Evolutionary conservation across 2,888 invertebrate species (phyloP).

Genomic region (Melinaea marsaeus): DNA sequence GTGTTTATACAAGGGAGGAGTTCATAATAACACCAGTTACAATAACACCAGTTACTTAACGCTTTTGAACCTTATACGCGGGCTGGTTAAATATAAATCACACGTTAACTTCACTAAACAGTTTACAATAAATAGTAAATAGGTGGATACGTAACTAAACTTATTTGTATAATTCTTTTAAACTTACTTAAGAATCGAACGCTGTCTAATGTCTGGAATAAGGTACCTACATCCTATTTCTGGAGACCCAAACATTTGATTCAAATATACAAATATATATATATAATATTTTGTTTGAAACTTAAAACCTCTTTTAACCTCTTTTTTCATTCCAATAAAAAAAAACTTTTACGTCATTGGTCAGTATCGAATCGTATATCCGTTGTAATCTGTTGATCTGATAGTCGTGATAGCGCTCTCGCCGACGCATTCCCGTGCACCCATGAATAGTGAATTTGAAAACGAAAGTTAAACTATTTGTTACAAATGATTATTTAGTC

Average conservation of each 20-base stretch:
- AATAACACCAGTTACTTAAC: slow-evolving; percentile 4
- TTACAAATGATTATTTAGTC: slow-evolving; percentile 13
- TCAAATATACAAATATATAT: too few species aligned
- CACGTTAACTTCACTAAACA: neutral
- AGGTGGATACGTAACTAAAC: neutral
- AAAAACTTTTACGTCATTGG: slow-evolving; percentile 37
- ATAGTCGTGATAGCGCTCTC: slow-evolving; percentile 36
- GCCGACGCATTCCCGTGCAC: slow-evolving; percentile 44
- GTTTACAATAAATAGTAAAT: neutral
- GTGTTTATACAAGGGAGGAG: neutral
- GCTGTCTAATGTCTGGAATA: too few species aligned
- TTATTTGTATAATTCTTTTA: too few species aligned
- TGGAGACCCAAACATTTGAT: too few species aligned
- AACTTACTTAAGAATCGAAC: too few species aligned
- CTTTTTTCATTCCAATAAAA: slow-evolving; percentile 8
- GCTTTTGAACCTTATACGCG: slow-evolving; percentile 5
- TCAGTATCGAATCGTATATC: slow-evolving; percentile 45
- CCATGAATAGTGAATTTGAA: slow-evolving; percentile 33
- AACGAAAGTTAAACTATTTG: slow-evolving; percentile 36
- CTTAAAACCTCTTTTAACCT: neutral
- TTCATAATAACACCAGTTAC: neutral
- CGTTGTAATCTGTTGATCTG: slow-evolving; percentile 45
- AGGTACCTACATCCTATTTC: too few species aligned
- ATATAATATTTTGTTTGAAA: too few species aligned
- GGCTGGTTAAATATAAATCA: slow-evolving; percentile 5